These are phyloP conservation scores for Penaeus japonicus DNA, from an alignment of 1,140 invertebrate genomes.

Conservation along the genomic window DNA sequence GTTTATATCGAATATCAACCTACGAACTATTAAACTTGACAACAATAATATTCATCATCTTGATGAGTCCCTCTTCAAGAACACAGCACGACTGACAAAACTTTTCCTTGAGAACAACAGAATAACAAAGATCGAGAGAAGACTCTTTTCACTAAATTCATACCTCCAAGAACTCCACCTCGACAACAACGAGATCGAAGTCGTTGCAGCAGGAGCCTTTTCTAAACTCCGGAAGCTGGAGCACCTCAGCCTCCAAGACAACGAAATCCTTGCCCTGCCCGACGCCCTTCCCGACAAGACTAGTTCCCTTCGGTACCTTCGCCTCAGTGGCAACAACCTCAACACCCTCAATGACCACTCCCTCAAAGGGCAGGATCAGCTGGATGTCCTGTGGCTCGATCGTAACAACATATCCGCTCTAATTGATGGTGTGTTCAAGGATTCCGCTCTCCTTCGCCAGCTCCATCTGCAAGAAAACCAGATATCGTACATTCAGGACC, in stretches of 20 bases:
- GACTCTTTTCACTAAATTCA: constrained; percentile 81
- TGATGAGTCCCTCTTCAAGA: constrained; percentile 80
- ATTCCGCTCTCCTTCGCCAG: constrained; percentile 44
- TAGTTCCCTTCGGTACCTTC: constrained; percentile 81
- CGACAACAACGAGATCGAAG: constrained; percentile 83
- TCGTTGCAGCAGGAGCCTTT: constrained; percentile 84
- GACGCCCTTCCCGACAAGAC: constrained; percentile 76
- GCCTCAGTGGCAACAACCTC: constrained; percentile 84
- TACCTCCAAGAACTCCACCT: constrained; percentile 83
- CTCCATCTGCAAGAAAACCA: constrained; percentile 59
- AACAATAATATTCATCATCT: constrained; percentile 87
- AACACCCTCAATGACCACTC: constrained; percentile 79
- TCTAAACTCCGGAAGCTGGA: constrained; percentile 81
- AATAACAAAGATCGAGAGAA: constrained; percentile 76
- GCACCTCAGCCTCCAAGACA: constrained; percentile 86
- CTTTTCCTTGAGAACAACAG: constrained; percentile 86
- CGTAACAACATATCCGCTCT: constrained; percentile 72
- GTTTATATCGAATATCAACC: constrained; percentile 76
- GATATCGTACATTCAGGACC: constrained; percentile 51
- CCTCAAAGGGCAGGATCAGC: constrained; percentile 77
- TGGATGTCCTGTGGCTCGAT: constrained; percentile 87
- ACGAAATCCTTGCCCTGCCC: constrained; percentile 77
- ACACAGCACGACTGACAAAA: constrained; percentile 77
- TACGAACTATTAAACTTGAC: constrained; percentile 86
- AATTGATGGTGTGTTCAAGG: constrained; percentile 52